Base-by-base conservation (phyloP, 30 jellyfish, hydroid and myxozoan species). In the Cassiopea andromeda region DNA sequence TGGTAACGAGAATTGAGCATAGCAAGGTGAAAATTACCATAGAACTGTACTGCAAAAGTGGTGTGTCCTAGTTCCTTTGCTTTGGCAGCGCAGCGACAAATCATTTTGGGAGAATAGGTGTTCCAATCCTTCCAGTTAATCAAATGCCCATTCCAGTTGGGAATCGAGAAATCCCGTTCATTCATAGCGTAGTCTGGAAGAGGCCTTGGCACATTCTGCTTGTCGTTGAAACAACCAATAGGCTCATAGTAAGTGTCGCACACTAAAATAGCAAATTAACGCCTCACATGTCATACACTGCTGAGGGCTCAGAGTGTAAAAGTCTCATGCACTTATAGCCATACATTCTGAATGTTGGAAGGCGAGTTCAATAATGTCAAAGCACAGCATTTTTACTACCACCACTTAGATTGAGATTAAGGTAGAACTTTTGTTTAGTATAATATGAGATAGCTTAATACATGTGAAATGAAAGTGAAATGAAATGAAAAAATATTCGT, bases 231-330 rank as follows among this genome's bases (percentile, higher is more conserved):
- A 69, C 98, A 92, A 61, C 98, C 98, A 48, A 82, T 78, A 45
- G 98, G 98, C 85, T 92, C 93, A 70, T 86, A 92, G 75, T 92
- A 86, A 2, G 93, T 87, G 83, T 86, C 95, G 84, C 98, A 92
- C 5, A 47, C 98, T 92, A 81, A 48, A 83, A 69, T 54, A 6
- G 12, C 12, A 54, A 54, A 3, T 54, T 10, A 54, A 3, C 12
- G 64, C 7, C 64, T 3, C 64, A 54, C 10, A 54, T 54, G 10
- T 54, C 10, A 54, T 54, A 54, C 10, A 27, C 38, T 27, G 38
- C 38, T 27, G 38, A 27, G 38, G 38, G 38, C 38, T 27, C 38
- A 27, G 38, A 27, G 38, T 27, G 38, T 27, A 27, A 27, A 27
- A 27, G 38, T 27, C 38, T 27, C 38, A 27, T 27, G 38, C 38